Evolutionary conservation across 1,140 invertebrate genomes (phyloP).

Genomic region (Ladona fulva): DNA sequence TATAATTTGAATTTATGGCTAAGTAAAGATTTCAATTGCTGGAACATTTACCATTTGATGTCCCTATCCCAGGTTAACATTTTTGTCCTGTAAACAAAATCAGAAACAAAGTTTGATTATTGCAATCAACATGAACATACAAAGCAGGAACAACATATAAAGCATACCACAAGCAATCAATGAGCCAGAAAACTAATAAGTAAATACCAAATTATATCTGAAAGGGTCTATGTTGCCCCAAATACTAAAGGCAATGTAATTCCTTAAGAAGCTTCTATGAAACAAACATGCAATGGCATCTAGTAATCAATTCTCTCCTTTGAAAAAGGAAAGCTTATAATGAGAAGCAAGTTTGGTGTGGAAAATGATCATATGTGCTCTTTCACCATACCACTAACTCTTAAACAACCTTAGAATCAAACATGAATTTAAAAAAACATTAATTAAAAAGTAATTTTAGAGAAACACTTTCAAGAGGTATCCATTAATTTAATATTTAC

Average conservation of each 20-base stretch:
- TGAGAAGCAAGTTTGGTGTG: too few relatives aligned
- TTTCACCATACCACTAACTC: too few relatives aligned
- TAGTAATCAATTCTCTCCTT: not conserved
- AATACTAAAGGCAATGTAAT: not conserved
- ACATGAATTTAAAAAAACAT: too few relatives aligned
- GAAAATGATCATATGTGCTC: too few relatives aligned
- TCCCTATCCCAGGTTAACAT: slow-evolving; percentile 8
- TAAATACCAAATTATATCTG: not conserved
- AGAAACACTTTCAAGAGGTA: too few relatives aligned
- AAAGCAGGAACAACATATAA: not conserved
- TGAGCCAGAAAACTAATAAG: not conserved
- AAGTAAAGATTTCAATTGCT: not conserved
- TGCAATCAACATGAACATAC: not conserved
- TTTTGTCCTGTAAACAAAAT: slow-evolving; percentile 3
- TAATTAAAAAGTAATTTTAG: too few relatives aligned
- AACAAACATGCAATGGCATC: not conserved
- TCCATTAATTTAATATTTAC: too few relatives aligned
- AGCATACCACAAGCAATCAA: not conserved
- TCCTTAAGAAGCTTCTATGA: not conserved
- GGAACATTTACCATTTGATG: slow-evolving; percentile 9
- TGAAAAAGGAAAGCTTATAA: too few relatives aligned
- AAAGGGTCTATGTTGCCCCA: not conserved
- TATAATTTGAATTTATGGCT: not conserved
- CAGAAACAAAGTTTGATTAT: not conserved
- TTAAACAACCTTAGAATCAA: too few relatives aligned